A percentile compares a stretch with the other conserved stretches of the same genome.
These are phyloP conservation scores for Philereme transversata DNA, from an alignment of 2,888 invertebrate genomes.

Conservation along the genomic window DNA sequence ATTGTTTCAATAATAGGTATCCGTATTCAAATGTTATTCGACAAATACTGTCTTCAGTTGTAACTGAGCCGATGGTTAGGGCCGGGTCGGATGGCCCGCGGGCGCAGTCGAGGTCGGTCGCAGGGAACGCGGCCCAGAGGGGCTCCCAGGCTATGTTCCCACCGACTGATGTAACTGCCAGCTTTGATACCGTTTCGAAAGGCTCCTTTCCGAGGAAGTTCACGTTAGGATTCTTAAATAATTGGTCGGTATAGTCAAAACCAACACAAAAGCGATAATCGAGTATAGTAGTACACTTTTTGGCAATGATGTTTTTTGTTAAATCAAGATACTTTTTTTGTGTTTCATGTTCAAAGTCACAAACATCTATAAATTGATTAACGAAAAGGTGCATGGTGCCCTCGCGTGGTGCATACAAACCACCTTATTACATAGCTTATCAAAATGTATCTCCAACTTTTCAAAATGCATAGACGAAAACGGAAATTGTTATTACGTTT, in stretches of 20 bases:
- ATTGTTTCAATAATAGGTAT: constrained; percentile 21
- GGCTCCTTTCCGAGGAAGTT: constrained; percentile 31
- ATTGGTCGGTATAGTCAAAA: constrained; percentile 1
- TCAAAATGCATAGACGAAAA: constrained; percentile 34
- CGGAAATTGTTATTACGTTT: constrained; percentile 40
- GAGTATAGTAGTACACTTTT: background rate
- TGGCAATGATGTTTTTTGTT: constrained; percentile 6
- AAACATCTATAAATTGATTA: constrained; percentile 17
- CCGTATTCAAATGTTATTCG: constrained; percentile 25
- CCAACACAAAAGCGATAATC: background rate
- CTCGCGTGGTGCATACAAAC: constrained; percentile 21
- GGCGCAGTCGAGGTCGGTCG: constrained; percentile 64
- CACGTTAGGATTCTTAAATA: constrained; percentile 7
- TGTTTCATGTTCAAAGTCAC: constrained; percentile 15
- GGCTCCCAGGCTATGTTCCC: constrained; percentile 73
- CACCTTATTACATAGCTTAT: constrained; percentile 19
- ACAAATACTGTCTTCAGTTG: constrained; percentile 35
- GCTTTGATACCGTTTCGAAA: constrained; percentile 50
- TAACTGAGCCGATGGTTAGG: constrained; percentile 61
- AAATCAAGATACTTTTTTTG: constrained; percentile 8
- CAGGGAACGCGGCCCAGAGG: constrained; percentile 67
- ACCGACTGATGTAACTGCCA: constrained; percentile 60
- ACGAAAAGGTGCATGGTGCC: constrained; percentile 23
- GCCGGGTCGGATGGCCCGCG: constrained; percentile 62
- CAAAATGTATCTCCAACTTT: constrained; percentile 20